Evolutionary conservation across 2,888 invertebrate species (phyloP), one percentile per base, ranked within the genome.

Genomic region (Ecdyonurus torrentis): DNA sequence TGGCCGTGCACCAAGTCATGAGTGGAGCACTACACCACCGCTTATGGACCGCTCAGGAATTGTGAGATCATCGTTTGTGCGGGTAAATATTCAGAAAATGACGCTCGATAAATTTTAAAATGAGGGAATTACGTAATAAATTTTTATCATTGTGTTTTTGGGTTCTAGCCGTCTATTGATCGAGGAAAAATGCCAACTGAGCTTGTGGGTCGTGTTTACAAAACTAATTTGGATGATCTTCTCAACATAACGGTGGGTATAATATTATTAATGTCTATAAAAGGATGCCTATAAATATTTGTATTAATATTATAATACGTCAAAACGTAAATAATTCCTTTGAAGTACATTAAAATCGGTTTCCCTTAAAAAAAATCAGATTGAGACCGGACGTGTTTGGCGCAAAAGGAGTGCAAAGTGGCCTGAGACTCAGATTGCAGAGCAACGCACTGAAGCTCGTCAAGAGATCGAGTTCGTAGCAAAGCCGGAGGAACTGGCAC

Each of bases 171-270:
- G 20, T n/a, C 55, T 7, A 7, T 20, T 7, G 22, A 55, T 22
- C 55, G 55, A n/a, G 55, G 55, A n/a, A 7, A 55, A 55, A 55
- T 55, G 55, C 55, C 55, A n/a, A 20, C 55, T n/a, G 55, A 55
- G n/a, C 55, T 55, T 7, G n/a, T 55, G 5, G 55, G 55, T 5
- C n/a, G 55, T 20, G 19, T n/a, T n/a, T 55, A 55, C 20, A 55
- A 22, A 55, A 55, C 5, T 7, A 22, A 55, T 5, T n/a, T 55
- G 55, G n/a, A n/a, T 55, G 55, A n/a, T 18, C n/a, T 55, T 55
- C 22, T 55, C 7, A 5, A 55, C 15, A 55, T 5, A 55, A 55
- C 55, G 19, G 55, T 55, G 22, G 7, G 20, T 50, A 18, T n/a
- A n/a, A n/a, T n/a, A n/a, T n/a, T n/a, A n/a, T n/a, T n/a, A n/a